A percentile compares a stretch with the other conserved stretches of the same genome.
These are phyloP conservation scores for Gisinianus flammeolus DNA, from an alignment of 2,888 invertebrate genomes.

Conservation along the genomic window DNA sequence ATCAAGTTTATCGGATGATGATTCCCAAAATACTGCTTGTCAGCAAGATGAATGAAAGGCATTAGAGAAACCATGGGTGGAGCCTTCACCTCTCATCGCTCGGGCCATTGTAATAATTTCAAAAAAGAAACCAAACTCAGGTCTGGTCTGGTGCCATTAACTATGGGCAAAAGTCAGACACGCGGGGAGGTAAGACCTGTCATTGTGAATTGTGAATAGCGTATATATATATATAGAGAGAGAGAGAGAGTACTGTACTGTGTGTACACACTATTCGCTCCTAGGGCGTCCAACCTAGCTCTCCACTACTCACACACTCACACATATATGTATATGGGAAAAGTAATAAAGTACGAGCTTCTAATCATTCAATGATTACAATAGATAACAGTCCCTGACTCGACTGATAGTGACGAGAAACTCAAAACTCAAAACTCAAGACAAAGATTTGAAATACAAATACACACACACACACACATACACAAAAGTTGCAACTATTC, in stretches of 20 bases:
- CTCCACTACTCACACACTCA: not conserved
- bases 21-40: constrained; percentile 30
- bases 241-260: not conserved
- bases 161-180: not conserved
- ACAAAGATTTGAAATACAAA: not conserved
- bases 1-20: constrained; percentile 37
- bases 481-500: not conserved
- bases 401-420: too few species aligned
- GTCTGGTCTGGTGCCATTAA: not conserved
- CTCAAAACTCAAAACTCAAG: not conserved
- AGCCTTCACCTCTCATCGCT: constrained; percentile 17
- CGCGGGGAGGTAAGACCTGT: constrained; percentile 19
- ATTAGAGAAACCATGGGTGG: constrained; percentile 30
- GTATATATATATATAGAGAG: not conserved
- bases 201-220: constrained; percentile 3
- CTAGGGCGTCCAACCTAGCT: too few species aligned
- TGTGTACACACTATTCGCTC: too few species aligned
- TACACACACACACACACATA: not conserved
- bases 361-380: too few species aligned
- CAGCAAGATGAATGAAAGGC: constrained; percentile 37
- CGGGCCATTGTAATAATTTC: constrained; percentile 1
- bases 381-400: too few species aligned
- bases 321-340: too few species aligned
- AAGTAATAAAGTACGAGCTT: too few species aligned
- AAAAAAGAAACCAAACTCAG: not conserved